Base-by-base conservation (phyloP, 2,888 invertebrate genomes). In the Sinelater perroti region DNA sequence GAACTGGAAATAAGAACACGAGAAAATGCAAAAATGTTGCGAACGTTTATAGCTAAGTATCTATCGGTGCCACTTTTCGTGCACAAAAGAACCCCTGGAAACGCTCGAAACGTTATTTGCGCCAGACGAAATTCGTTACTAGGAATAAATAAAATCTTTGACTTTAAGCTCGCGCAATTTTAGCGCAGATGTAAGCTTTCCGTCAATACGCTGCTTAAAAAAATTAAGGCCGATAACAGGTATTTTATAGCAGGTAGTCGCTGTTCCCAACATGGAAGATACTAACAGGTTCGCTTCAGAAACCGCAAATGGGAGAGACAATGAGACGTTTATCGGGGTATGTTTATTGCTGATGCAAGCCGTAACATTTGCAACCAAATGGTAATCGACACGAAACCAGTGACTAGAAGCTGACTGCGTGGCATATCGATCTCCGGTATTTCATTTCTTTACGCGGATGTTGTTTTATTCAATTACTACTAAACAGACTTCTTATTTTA, bases 201-300 rank as follows among this genome's bases (percentile, higher is more conserved):
- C 4, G 11, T 16, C 17, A 44, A 44, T 44, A 30, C 28, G 30
- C 8, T 30, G 44, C 5, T 30, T 18, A 28, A 13, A 44, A 28
- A 30, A 40, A 40, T 7, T 24, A 16, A 14, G 36, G 36, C 49
- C 45, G 53, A 53, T 46, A 53, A 53, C 36, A 53, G 45, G 36
- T 35, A 44, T 35, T 46, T 53, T 53, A 53, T 45, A 35, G 45
- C 26, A 50, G 30, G 38, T 10, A 50, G 38, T 38, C 28, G 21
- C 38, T 26, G 17, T 28, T 57, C 64, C 64, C 52, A 63, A 64
- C 62, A 62, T 64, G 64, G 64, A 40, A 62, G 56, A 61, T 58
- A 59, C 61, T 64, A 64, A 64, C 64, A 62, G 62, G 64, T 64
- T 63, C 61, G 49, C 62, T 49, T 53, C 26, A 49, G 38, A 51